Base-by-base conservation (phyloP, 37 sponge, comb jelly and placozoan species). In the Axinella damicornis region DNA sequence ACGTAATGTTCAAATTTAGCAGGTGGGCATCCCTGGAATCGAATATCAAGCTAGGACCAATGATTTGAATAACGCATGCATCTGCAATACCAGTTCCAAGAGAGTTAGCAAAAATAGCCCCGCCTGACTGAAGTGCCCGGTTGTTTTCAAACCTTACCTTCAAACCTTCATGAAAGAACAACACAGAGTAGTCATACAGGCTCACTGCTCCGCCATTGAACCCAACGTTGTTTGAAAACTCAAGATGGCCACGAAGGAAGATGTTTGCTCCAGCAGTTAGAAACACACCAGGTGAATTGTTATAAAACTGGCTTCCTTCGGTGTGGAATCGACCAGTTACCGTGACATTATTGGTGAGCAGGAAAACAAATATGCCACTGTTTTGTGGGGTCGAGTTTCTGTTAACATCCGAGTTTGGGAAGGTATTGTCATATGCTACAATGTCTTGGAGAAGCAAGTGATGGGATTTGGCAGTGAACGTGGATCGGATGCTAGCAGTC, bases 41-140 rank as follows among this genome's bases (percentile, higher is more conserved):
- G 16, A 35, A 57, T 9, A 85, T 19, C 13, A 59, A 9, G 56
- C 21, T 76, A 4, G 54, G 36, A 20, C 71, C 71, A 27, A 85
- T 57, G 1, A 65, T 16, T 56, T 85, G 85, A 25, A 76, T 39
- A 11, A 56, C 85, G 38, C 77, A 67, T 20, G 65, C 31, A 27
- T 65, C 46, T 2, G 71, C 38, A 31, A 33, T 27, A 5, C 39
- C 57, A 11, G 61, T 71, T 14, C 82, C 82, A 2, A 81, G 71
- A 35, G 82, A 71, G 41, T 69, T 71, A 17, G 71, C 71, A 57
- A 68, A 85, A 20, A 85, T 85, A 11, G 85, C 85, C 41, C 85
- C 85, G 37, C 85, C 85, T 24, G 25, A n/a, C 36, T 34, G 12
- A 15, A 46, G 20, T 12, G 69, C 85, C 13, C 35, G 19, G 46